These are phyloP conservation scores for Drosophila phalerata DNA, from an alignment of 2,888 invertebrate genomes.

Conservation along the genomic window DNA sequence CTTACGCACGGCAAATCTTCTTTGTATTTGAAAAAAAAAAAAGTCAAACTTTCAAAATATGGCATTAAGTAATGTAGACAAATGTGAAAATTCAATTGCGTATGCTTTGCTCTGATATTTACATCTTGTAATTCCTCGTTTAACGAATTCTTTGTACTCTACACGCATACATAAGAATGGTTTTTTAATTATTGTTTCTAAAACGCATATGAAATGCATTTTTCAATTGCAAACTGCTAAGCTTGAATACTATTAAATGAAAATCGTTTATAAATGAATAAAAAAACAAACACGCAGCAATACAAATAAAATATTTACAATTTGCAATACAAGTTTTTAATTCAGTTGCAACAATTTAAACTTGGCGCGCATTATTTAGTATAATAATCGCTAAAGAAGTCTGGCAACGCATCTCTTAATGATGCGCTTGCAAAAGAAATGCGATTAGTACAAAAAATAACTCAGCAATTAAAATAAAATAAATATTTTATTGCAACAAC, in stretches of 20 bases:
- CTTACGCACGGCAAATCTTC: slow-evolving; percentile 31
- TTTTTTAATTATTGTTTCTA: slow-evolving; percentile 41
- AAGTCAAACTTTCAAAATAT: slow-evolving; percentile 50
- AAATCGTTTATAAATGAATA: slow-evolving; percentile 47
- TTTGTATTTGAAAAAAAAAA: slow-evolving; percentile 29
- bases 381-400: not conserved
- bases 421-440: slow-evolving; percentile 39
- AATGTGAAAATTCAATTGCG: slow-evolving; percentile 27
- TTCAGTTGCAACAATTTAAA: not conserved
- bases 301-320: slow-evolving; percentile 11
- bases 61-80: slow-evolving; percentile 36
- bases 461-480: too few relatives aligned
- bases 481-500: not conserved
- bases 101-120: slow-evolving; percentile 40
- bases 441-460: too few relatives aligned
- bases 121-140: slow-evolving; percentile 60
- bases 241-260: slow-evolving; percentile 61
- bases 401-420: slow-evolving; percentile 14
- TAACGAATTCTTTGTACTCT: slow-evolving; percentile 47
- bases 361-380: not conserved
- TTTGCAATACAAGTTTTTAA: not conserved
- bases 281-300: slow-evolving; percentile 27
- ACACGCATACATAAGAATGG: slow-evolving; percentile 32
- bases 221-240: slow-evolving; percentile 58
- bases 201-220: slow-evolving; percentile 57